Percentiles rank a stretch among this genome's conserved stretches.
These are phyloP conservation scores for Pseudochromis fuscus DNA, from an alignment of 2,797 vertebrate genomes.

Conservation along the genomic window DNA sequence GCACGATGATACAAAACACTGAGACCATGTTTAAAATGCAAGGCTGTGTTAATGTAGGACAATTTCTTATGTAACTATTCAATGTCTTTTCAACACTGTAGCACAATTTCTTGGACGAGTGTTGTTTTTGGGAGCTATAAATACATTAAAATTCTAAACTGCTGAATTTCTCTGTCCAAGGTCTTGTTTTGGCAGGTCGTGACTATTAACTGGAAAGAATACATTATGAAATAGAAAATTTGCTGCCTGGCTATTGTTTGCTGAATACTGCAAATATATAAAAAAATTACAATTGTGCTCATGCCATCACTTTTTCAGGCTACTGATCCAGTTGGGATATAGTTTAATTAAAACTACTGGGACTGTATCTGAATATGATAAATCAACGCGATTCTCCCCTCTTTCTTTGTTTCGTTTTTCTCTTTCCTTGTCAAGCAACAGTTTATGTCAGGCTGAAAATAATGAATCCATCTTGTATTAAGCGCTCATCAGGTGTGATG, in stretches of 20 bases:
- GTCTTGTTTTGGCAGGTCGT: slow-evolving; percentile 1
- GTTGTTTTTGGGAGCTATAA: slow-evolving; percentile 25
- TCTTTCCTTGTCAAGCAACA: slow-evolving; percentile 24
- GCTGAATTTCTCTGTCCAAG: slow-evolving; percentile 10
- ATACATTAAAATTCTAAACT: slow-evolving; percentile 23
- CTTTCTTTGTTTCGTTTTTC: slow-evolving; percentile 35
- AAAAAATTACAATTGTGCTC: neutral
- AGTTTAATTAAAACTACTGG: slow-evolving; percentile 23
- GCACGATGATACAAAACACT: slow-evolving; percentile 29
- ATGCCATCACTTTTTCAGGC: neutral
- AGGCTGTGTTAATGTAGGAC: slow-evolving; percentile 30
- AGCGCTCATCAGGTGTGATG: slow-evolving; percentile 56
- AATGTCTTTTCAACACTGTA: slow-evolving; percentile 31
- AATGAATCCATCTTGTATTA: slow-evolving; percentile 49
- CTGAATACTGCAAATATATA: neutral
- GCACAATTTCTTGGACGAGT: slow-evolving; percentile 1
- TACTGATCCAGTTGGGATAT: slow-evolving; percentile 9
- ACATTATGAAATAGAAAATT: neutral
- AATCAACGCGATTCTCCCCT: neutral
- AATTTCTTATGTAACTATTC: slow-evolving; percentile 41
- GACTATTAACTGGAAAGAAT: slow-evolving; percentile 24
- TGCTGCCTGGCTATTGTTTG: neutral
- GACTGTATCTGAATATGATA: slow-evolving; percentile 17
- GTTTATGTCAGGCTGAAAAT: slow-evolving; percentile 46
- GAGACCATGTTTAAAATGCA: slow-evolving; percentile 31